Conservation (phyloP, 2,888 invertebrate genomes). For the Morpho achilles region DNA sequence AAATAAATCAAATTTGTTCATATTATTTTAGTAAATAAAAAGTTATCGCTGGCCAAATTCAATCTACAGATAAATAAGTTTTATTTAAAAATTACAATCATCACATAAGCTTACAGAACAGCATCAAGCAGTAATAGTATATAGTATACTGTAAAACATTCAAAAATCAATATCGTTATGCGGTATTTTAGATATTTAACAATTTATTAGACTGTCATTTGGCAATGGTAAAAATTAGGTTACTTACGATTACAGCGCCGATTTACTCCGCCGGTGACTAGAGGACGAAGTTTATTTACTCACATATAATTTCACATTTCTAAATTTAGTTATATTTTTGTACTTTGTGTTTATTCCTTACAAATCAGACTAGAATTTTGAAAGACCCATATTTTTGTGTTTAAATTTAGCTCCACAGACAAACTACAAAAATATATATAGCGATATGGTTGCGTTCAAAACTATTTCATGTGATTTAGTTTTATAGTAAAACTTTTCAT, state of each 20-base stretch:
- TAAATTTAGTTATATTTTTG: constrained; percentile 41
- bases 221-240: constrained; percentile 29
- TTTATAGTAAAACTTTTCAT: too few species aligned
- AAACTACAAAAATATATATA: constrained; percentile 9
- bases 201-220: constrained; percentile 35
- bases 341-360: constrained; percentile 37
- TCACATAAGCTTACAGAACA: constrained; percentile 34
- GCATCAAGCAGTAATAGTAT: constrained; percentile 38
- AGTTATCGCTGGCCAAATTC: constrained; percentile 9
- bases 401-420: constrained; percentile 62
- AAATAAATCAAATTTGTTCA: too few species aligned
- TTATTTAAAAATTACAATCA: constrained; percentile 26
- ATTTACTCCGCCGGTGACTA: constrained; percentile 46
- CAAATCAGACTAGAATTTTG: constrained; percentile 55
- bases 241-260: constrained; percentile 49
- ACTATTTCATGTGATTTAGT: background rate
- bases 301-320: constrained; percentile 66
- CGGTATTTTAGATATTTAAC: constrained; percentile 46
- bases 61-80: constrained; percentile 16
- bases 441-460: constrained; percentile 36
- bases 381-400: constrained; percentile 53
- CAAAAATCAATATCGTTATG: constrained; percentile 62
- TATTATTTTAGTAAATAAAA: constrained; percentile 14
- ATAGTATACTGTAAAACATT: constrained; percentile 45
- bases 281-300: constrained; percentile 38